Conservation (phyloP, 2,113 vertebrate genomes). For the Anolis carolinensis region DNA sequence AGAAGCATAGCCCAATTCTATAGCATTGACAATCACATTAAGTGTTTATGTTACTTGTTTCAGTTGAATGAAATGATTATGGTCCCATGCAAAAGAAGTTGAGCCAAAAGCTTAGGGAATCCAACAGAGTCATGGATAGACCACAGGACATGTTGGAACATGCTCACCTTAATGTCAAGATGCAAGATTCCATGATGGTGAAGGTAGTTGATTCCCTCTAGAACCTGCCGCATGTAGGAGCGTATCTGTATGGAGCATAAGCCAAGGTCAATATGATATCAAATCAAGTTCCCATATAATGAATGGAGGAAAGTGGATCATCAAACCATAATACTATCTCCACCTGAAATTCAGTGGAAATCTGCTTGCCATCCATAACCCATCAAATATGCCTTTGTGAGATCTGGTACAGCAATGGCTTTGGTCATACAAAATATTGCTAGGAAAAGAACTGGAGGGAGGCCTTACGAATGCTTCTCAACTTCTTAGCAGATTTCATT, state of each 20-base stretch:
- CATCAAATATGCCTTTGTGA: not conserved
- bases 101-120: not conserved
- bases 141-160: not conserved
- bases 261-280: not conserved
- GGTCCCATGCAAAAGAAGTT: not conserved
- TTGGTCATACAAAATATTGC: not conserved
- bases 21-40: not conserved
- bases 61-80: not conserved
- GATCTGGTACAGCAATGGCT: not conserved
- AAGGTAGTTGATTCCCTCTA: conserved; percentile 90
- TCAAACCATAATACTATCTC: not conserved
- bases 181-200: conserved; percentile 89
- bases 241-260: conserved; percentile 80
- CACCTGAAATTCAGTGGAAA: not conserved
- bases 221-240: conserved; percentile 86
- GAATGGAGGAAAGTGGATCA: not conserved
- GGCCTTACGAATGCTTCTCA: not conserved
- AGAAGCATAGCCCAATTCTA: not conserved
- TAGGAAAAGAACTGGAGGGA: not conserved
- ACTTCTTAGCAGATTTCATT: no score
- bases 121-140: not conserved
- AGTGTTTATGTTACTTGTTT: not conserved
- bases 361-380: not conserved
- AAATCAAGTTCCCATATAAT: not conserved
- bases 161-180: conserved; percentile 91